phyloP scores from a whole-genome alignment of 2,797 vertebrate species.

The Todus mexicanus region DNA sequence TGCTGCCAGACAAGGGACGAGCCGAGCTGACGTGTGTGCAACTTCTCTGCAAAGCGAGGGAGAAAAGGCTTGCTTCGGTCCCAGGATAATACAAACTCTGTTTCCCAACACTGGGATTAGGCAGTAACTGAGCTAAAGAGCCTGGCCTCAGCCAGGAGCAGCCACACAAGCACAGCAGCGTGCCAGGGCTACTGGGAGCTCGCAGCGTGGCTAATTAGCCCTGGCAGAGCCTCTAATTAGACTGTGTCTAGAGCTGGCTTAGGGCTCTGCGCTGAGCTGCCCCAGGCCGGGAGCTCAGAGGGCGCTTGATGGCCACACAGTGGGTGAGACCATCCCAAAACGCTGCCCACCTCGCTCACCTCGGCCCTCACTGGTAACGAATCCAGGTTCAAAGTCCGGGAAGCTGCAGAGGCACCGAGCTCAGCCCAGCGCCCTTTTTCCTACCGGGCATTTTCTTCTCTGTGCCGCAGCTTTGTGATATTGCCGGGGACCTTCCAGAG shows the following conservation, averaged over 20 bases:
- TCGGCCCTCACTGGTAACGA: not conserved
- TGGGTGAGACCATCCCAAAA: not conserved
- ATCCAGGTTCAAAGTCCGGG: not conserved
- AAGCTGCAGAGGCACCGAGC: not conserved
- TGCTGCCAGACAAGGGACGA: not conserved
- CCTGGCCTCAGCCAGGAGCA: not conserved
- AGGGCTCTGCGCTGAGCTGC: not conserved
- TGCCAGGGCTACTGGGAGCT: not conserved
- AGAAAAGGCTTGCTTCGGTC: not conserved
- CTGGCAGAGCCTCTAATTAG: not conserved
- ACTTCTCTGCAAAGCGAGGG: not conserved
- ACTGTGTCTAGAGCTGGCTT: not conserved
- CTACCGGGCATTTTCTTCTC: not conserved
- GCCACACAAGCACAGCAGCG: not conserved
- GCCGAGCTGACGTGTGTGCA: fast-evolving
- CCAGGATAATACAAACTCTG: fast-evolving
- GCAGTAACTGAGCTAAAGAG: not conserved
- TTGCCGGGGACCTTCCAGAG: not conserved
- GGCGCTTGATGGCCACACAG: fast-evolving
- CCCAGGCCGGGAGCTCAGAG: not conserved
- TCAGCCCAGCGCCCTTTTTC: not conserved
- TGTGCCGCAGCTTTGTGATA: not conserved
- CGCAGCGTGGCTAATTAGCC: not conserved
- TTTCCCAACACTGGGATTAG: not conserved
- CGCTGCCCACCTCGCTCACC: not conserved